phyloP scores from a whole-genome alignment of 2,888 invertebrate genomes.

The Limnephilus marmoratus region DNA sequence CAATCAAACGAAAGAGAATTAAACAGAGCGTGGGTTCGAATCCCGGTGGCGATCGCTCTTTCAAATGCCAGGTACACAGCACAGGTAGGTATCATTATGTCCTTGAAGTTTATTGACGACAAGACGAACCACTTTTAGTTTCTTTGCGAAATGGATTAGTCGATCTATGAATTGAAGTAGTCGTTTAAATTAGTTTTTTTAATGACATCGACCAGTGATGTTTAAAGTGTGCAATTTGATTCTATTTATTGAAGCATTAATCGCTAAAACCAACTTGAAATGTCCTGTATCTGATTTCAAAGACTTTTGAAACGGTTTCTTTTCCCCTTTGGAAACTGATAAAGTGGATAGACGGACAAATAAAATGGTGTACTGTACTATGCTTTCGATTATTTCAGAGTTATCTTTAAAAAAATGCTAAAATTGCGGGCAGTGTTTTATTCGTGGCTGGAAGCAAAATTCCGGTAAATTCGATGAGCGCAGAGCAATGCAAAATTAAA shows the following conservation, averaged over 20 bases:
- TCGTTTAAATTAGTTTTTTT: constrained; percentile 14
- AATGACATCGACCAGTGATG: not conserved
- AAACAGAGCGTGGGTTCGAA: constrained; percentile 28
- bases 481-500: not conserved
- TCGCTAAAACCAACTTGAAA: not conserved
- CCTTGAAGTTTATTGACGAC: constrained; percentile 33
- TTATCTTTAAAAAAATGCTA: not conserved
- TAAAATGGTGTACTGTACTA: not conserved
- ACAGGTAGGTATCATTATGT: not conserved
- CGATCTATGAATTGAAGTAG: constrained; percentile 9
- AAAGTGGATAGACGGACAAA: not conserved
- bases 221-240: not conserved
- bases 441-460: no score
- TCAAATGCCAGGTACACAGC: not conserved
- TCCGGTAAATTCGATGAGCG: no score
- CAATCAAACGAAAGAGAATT: constrained; percentile 26
- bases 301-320: not conserved
- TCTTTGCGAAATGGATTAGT: constrained; percentile 26
- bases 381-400: not conserved
- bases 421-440: no score
- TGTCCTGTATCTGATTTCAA: not conserved
- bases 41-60: constrained; percentile 33
- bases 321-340: not conserved
- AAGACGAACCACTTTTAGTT: constrained; percentile 39
- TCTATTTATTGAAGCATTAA: not conserved